Evolutionary conservation across 2,113 vertebrate species (phyloP).

Genomic region (Cinclus cinclus): DNA sequence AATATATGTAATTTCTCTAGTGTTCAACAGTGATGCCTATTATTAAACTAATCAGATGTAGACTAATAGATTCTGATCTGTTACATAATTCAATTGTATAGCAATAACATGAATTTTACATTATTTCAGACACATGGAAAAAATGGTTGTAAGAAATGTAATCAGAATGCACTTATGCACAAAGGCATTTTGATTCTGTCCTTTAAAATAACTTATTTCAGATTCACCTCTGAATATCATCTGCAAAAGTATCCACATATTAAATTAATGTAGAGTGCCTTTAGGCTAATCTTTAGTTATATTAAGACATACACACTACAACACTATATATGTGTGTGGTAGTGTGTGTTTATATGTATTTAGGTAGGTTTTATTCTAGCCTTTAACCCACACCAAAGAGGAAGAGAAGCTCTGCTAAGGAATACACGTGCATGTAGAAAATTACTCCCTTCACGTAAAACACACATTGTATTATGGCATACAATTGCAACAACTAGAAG

Average conservation of each 20-base stretch:
- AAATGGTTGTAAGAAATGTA: background rate
- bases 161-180: background rate
- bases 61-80: background rate
- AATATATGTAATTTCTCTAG: background rate
- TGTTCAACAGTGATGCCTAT: background rate
- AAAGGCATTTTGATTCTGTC: background rate
- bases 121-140: background rate
- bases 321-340: background rate
- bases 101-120: background rate
- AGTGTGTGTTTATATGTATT: background rate
- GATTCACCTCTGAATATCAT: background rate
- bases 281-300: background rate
- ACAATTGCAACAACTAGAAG: background rate
- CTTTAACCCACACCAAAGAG: background rate
- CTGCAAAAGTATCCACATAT: background rate
- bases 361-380: background rate
- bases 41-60: background rate
- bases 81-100: background rate
- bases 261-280: background rate
- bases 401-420: background rate
- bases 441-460: background rate
- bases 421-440: background rate
- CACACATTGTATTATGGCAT: background rate
- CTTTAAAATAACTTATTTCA: background rate
- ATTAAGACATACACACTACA: background rate